These are phyloP conservation scores for Drosophila seguyi DNA, from an alignment of 1,140 invertebrate species.

Conservation along the genomic window DNA sequence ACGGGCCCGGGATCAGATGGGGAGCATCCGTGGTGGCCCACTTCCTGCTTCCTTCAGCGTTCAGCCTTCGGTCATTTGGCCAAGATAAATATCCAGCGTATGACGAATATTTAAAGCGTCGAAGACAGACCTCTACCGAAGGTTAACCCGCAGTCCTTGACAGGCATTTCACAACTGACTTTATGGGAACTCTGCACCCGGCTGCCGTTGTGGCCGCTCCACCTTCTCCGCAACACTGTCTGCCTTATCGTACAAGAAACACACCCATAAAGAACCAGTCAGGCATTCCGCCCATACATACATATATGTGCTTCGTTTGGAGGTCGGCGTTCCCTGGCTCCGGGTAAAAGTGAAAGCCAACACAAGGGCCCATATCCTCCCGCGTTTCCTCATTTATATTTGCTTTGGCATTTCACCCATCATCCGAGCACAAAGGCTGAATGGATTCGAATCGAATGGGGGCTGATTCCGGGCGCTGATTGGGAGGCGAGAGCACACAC, in stretches of 20 bases:
- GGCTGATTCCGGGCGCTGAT: conserved; percentile 24
- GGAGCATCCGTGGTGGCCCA: conserved; percentile 6
- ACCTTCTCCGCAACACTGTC: conserved; percentile 1
- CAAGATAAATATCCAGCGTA: conserved; percentile 33
- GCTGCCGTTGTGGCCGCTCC: conserved; percentile 2
- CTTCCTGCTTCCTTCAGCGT: conserved; percentile 24
- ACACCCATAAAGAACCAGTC: conserved; percentile 54
- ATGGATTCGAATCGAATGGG: conserved; percentile 27
- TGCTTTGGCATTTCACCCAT: conserved; percentile 63
- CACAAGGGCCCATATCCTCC: conserved; percentile 33
- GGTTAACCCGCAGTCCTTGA: conserved; percentile 43
- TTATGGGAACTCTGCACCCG: conserved; percentile 43
- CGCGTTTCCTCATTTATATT: conserved; percentile 80
- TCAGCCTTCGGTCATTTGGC: conserved; percentile 34
- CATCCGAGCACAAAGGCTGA: conserved; percentile 27
- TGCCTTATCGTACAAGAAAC: conserved; percentile 58
- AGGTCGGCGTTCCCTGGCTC: conserved; percentile 28
- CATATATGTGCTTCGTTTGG: conserved; percentile 1
- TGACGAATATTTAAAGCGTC: conserved; percentile 42
- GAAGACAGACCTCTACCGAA: conserved; percentile 21
- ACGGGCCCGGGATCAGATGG: conserved; percentile 21
- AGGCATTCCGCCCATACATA: conserved; percentile 48
- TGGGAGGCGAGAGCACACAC: conserved; percentile 17
- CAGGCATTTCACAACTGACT: conserved; percentile 43
- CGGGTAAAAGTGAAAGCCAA: conserved; percentile 51